Evolutionary conservation across 2,797 vertebrate species (phyloP), one percentile per base, ranked within the genome.

Genomic region (Peromyscus eremicus): DNA sequence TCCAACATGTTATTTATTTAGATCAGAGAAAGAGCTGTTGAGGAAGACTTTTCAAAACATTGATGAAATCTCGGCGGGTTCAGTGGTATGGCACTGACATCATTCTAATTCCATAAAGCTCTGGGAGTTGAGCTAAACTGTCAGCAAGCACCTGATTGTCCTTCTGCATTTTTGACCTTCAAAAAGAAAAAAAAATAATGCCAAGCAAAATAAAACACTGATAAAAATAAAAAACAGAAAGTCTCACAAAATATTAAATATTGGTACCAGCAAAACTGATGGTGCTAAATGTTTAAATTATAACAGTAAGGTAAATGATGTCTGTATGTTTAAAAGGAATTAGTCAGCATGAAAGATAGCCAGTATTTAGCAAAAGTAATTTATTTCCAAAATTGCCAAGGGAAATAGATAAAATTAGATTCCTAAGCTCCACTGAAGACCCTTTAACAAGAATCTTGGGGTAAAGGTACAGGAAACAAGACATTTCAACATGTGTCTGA

Each of bases 1-100:
- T 95, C 82, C 86, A 96, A 87, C 55, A 57, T 97, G 94, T 92
- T 96, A 77, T 93, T 97, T 97, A 97, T 94, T 97, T 95, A 97
- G 91, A 94, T 97, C 94, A 96, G 80, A 83, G 86, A 94, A 91
- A 96, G 40, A 64, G 68, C 70, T 94, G 23, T 91, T 95, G 81
- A 88, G 64, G 80, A 96, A 97, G 91, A 84, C 71, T 94, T 95
- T 95, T 94, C 77, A 95, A 97, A 96, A 75, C 43, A 3, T 43
- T 60, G 87, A 98, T 94, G 94, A 96, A 92, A 95, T 93, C 94
- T 95, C 81, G 14, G 1, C 84, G 23, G 79, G 83, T 82, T 92
- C 85, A 89, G 87, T 73, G 76, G 66, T 97, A 91, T 79, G 86
- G 40, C 62, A 75, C 88, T 94, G 68, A 94, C 95, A 95, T 96